Percentiles rank a stretch among this genome's conserved stretches.
phyloP scores from a whole-genome alignment of 2,888 invertebrate species.

The Acanthosepion lycidas region DNA sequence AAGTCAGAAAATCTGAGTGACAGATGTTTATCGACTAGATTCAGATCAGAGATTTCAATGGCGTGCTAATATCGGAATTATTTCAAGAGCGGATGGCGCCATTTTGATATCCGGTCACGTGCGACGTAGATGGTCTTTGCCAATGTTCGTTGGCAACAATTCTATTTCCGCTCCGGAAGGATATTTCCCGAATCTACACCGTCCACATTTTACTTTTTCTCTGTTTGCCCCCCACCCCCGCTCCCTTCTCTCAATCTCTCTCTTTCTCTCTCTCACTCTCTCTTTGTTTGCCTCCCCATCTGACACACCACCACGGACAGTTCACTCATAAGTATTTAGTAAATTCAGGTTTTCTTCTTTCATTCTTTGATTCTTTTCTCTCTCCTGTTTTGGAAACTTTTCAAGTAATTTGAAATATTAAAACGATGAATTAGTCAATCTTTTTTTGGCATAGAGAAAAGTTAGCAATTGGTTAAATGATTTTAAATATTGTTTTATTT shows the following conservation, averaged over 20 bases:
- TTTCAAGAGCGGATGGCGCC: not conserved
- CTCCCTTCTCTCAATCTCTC: not conserved
- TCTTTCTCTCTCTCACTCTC: not conserved
- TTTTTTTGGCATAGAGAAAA: no score
- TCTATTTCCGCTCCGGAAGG: not conserved
- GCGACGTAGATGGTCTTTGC: not conserved
- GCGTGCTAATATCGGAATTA: not conserved
- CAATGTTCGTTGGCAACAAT: not conserved
- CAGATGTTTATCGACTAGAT: not conserved
- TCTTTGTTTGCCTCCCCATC: not conserved
- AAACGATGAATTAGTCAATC: no score
- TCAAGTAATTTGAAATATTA: no score
- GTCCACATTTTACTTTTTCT: not conserved
- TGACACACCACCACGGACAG: not conserved
- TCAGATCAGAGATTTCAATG: not conserved
- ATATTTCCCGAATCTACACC: not conserved
- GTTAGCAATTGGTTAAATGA: no score
- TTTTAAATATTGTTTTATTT: no score
- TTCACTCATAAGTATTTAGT: no score
- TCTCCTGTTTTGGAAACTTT: no score
- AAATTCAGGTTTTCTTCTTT: no score
- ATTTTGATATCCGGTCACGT: not conserved
- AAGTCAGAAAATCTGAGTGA: not conserved
- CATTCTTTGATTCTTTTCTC: no score
- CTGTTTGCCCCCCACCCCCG: not conserved